A percentile compares a stretch with the other conserved stretches of the same genome.
phyloP scores from a whole-genome alignment of 2,797 vertebrate genomes.

The Intellagama lesueurii region DNA sequence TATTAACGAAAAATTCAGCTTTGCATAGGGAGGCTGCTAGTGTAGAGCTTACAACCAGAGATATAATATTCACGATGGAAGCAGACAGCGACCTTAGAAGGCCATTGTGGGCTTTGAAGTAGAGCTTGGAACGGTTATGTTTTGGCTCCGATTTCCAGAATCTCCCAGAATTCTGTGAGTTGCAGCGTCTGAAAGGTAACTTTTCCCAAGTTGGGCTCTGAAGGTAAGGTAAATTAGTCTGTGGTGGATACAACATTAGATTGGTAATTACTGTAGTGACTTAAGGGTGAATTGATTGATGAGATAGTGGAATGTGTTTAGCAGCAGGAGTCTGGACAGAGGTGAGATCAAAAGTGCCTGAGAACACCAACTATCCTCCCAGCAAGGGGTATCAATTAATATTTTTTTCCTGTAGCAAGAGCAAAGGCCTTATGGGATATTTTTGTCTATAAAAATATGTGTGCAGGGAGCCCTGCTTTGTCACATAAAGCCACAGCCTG shows the following conservation, averaged over 20 bases:
- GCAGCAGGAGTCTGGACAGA: not conserved
- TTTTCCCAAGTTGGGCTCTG: not conserved
- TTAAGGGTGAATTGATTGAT: not conserved
- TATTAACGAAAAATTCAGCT: not conserved
- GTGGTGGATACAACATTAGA: not conserved
- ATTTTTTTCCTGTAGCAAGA: not conserved
- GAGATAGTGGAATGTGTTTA: not conserved
- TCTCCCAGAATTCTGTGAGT: no score
- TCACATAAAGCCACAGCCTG: not conserved
- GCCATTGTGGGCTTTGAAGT: no score
- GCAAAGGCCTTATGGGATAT: not conserved
- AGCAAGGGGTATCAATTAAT: not conserved
- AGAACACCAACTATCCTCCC: not conserved
- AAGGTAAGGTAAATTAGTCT: not conserved
- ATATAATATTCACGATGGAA: not conserved
- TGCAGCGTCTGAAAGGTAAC: not conserved
- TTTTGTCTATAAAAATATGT: conserved; percentile 4
- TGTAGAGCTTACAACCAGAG: not conserved
- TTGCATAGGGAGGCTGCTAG: no score
- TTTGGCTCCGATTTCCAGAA: no score
- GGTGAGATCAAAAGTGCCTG: not conserved
- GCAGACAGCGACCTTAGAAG: not conserved
- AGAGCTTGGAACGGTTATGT: no score
- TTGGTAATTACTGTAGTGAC: not conserved
- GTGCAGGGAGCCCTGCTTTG: not conserved